Base-by-base conservation (phyloP, 2,113 vertebrate species). In the Corythoichthys intestinalis region DNA sequence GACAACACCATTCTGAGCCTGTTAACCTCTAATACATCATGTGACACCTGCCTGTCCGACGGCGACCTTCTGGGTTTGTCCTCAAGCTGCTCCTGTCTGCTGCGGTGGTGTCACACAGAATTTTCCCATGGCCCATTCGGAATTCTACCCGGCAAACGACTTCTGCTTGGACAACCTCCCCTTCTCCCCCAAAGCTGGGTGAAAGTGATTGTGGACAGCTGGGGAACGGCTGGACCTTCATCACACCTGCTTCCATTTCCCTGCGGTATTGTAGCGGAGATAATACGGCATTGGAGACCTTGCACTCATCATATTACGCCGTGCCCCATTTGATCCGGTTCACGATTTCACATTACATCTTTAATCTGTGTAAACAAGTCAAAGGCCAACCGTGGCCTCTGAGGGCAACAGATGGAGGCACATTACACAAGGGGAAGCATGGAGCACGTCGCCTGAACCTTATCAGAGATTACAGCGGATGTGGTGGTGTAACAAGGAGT, bases 311-410 rank as follows among this genome's bases (percentile, higher is more conserved):
- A 82, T 63, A 76, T 75, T 81, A 79, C 79, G 62, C 75, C 78
- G 80, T 52, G n/a, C 46, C 76, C 71, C 46, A 37, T 76, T 75
- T 76, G 71, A 88, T 87, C 74, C 74, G 11, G 69, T 73, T 20
- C 80, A 79, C 72, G 77, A 83, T 87, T 87, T 78, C 84, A 71
- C 81, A 85, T 83, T 80, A 80, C 71, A 80, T 84, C 80, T 86
- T 75, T 82, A 76, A 86, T 88, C 77, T 91, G 79, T 78, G 78
- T 83, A 86, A 89, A 89, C 81, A 88, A 88, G 86, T 87, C 82
- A 86, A 88, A 90, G 86, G 87, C 69, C 82, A 78, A 67, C 44
- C 38, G 34, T 58, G 72, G 86, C 62, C 75, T 72, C 54, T 73
- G 62, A 65, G 76, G 69, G 41, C 49, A 66, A 70, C 61, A 46